A percentile compares a stretch with the other conserved stretches of the same genome.
Conservation (phyloP, 2,888 invertebrate genomes). For the Sesia bembeciformis region DNA sequence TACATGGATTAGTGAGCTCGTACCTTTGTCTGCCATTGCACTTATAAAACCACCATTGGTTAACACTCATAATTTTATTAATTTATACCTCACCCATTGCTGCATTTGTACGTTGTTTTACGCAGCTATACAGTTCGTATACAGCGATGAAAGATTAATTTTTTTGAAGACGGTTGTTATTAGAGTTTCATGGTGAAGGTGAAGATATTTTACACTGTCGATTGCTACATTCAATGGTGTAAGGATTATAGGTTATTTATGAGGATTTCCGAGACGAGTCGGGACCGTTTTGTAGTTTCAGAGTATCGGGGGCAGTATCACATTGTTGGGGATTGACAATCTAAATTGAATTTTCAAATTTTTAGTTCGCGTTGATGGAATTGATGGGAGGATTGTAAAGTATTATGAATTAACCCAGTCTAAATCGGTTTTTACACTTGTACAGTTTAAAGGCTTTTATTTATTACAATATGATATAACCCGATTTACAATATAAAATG, state of each 20-base stretch:
- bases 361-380: too few species aligned
- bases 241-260: constrained; percentile 58
- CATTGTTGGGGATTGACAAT: constrained; percentile 12
- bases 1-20: constrained; percentile 55
- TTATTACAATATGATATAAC: too few species aligned
- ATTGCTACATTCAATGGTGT: constrained; percentile 39
- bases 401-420: too few species aligned
- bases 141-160: background rate
- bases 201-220: constrained; percentile 42
- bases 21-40: constrained; percentile 47
- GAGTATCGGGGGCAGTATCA: background rate
- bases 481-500: too few species aligned
- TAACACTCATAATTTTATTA: constrained; percentile 3
- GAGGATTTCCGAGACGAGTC: constrained; percentile 37
- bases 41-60: constrained; percentile 11
- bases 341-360: constrained; percentile 15
- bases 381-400: too few species aligned
- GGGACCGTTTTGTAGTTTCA: constrained; percentile 29
- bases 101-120: background rate
- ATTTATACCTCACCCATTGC: constrained; percentile 15
- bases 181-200: constrained; percentile 13
- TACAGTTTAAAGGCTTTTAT: too few species aligned
- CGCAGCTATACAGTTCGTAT: background rate
- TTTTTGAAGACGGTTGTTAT: background rate
- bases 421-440: too few species aligned